phyloP scores from a whole-genome alignment of 1,140 invertebrate genomes.

The Ostrea edulis region DNA sequence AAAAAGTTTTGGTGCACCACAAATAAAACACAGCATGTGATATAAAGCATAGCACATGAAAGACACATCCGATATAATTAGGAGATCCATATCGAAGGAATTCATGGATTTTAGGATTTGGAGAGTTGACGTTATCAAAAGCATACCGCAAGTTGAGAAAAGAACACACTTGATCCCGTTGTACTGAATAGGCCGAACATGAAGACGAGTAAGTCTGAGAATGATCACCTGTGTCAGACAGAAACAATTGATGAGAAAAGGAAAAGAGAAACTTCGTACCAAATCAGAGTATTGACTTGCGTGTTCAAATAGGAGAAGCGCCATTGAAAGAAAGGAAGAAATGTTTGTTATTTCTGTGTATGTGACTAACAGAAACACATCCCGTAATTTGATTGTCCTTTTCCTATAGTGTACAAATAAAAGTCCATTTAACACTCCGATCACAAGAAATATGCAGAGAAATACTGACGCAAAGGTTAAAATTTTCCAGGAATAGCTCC shows the following conservation, averaged over 20 bases:
- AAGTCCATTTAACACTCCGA: background rate
- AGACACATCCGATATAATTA: background rate
- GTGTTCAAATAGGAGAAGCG: background rate
- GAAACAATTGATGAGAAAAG: slow-evolving; percentile 31
- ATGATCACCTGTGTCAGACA: slow-evolving; percentile 7
- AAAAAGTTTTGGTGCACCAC: slow-evolving; percentile 3
- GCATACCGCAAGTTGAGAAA: background rate
- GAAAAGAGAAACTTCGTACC: slow-evolving; percentile 13
- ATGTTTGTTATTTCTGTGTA: background rate
- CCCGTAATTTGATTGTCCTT: slow-evolving; percentile 4
- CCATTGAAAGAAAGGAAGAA: background rate
- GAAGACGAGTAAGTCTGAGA: slow-evolving; percentile 8
- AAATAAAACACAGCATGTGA: background rate
- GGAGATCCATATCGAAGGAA: background rate
- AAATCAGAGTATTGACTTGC: slow-evolving; percentile 8
- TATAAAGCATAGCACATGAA: slow-evolving; percentile 11
- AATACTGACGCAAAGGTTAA: background rate
- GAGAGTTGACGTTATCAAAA: background rate
- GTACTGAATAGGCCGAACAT: slow-evolving; percentile 21
- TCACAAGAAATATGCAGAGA: background rate
- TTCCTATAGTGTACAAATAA: slow-evolving; percentile 6
- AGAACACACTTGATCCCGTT: slow-evolving; percentile 35
- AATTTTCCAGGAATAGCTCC: background rate
- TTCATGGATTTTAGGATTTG: background rate
- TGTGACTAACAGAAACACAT: slow-evolving; percentile 1